Percentiles rank a stretch among this genome's conserved stretches.
Evolutionary conservation across 1,140 invertebrate species (phyloP).

Genomic region (Caenorhabditis briggsae): DNA sequence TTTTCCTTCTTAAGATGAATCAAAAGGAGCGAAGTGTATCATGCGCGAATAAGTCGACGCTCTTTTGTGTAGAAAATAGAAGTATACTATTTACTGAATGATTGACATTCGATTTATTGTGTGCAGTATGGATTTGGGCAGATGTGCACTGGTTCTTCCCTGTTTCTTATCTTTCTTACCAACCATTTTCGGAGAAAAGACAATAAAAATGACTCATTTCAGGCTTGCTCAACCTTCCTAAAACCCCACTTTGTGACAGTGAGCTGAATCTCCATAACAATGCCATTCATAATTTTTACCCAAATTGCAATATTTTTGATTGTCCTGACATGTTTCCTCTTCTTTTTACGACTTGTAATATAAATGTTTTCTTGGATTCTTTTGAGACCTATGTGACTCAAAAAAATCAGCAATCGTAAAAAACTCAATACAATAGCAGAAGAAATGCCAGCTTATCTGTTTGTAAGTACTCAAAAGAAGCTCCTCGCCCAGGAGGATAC

Average conservation of each 20-base stretch:
- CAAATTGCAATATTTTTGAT: not conserved
- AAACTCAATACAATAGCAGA: not conserved
- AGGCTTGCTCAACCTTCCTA: conserved; percentile 2
- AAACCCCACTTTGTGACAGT: not conserved
- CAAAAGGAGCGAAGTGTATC: conserved; percentile 18
- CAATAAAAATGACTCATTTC: conserved; percentile 54
- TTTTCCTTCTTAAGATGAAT: not conserved
- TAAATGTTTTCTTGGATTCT: not conserved
- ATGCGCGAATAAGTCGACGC: conserved; percentile 37
- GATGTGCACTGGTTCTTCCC: conserved; percentile 38
- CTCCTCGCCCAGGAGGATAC: conserved; percentile 7
- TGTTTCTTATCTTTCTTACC: conserved; percentile 3
- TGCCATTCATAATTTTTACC: not conserved
- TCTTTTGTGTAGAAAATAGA: not conserved
- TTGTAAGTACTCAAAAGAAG: conserved; percentile 48
- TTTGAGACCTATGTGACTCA: not conserved
- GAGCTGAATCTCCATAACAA: conserved; percentile 45
- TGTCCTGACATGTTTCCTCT: not conserved
- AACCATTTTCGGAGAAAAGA: conserved; percentile 42
- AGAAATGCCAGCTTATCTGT: conserved; percentile 9
- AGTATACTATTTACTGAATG: conserved; percentile 53
- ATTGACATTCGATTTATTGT: conserved; percentile 29
- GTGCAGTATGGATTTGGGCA: conserved; percentile 37
- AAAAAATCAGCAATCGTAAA: not conserved
- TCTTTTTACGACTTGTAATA: not conserved